Evolutionary conservation across 2,888 invertebrate species (phyloP).

Genomic region (Panopea generosa): DNA sequence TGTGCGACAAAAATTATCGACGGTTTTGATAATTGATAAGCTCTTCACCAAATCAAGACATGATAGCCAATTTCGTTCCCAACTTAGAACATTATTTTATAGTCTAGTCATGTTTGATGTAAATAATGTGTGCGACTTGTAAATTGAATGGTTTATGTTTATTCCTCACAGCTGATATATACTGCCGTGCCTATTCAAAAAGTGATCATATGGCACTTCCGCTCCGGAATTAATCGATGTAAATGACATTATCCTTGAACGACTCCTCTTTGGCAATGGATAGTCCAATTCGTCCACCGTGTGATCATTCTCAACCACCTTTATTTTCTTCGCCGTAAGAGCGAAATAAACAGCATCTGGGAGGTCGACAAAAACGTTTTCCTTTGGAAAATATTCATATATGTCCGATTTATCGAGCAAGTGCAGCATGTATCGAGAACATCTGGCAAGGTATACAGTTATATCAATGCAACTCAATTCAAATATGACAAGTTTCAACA

Average conservation of each 20-base stretch:
- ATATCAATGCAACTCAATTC: slow-evolving; percentile 67
- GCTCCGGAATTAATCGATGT: neutral
- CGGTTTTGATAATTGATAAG: too few relatives aligned
- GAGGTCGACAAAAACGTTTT: slow-evolving; percentile 66
- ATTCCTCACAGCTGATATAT: slow-evolving; percentile 23
- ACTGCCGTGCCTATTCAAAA: slow-evolving; percentile 23
- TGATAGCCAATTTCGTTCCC: too few relatives aligned
- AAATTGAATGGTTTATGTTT: too few relatives aligned
- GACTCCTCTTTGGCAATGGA: neutral
- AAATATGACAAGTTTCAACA: slow-evolving; percentile 67
- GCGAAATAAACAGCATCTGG: slow-evolving; percentile 68
- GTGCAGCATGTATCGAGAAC: slow-evolving; percentile 63
- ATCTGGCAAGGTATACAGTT: slow-evolving; percentile 69
- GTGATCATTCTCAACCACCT: neutral
- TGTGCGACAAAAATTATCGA: too few relatives aligned
- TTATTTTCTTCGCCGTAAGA: slow-evolving; percentile 1
- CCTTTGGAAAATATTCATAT: slow-evolving; percentile 59
- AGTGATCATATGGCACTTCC: neutral
- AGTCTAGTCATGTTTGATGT: too few relatives aligned
- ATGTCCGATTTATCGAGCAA: slow-evolving; percentile 69
- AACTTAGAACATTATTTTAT: too few relatives aligned
- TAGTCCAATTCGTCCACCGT: neutral
- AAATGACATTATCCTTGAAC: slow-evolving; percentile 3
- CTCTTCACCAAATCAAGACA: too few relatives aligned
- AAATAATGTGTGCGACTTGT: too few relatives aligned